phyloP scores from a whole-genome alignment of 2,888 invertebrate genomes.

The Dryomyza anilis region DNA sequence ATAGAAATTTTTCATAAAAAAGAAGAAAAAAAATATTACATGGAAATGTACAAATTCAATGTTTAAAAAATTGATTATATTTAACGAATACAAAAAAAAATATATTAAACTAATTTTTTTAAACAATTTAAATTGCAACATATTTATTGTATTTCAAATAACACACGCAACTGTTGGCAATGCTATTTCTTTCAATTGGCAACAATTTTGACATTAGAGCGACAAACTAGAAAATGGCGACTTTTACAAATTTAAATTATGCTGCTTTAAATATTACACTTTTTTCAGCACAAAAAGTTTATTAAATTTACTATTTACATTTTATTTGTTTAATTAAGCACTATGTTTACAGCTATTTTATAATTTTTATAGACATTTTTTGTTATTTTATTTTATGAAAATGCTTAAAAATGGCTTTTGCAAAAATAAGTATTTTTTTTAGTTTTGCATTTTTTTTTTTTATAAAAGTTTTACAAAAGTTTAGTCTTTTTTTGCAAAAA shows the following conservation, averaged over 20 bases:
- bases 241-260: background rate
- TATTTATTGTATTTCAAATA: background rate
- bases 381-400: background rate
- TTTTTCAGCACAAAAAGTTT: too few relatives aligned
- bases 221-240: background rate
- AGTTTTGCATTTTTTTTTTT: background rate
- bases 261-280: background rate
- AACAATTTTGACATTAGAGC: background rate
- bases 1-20: conserved; percentile 2
- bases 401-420: conserved; percentile 7
- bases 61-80: conserved; percentile 2
- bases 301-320: conserved; percentile 4
- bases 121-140: background rate
- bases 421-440: background rate
- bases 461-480: conserved; percentile 16
- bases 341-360: background rate
- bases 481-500: conserved; percentile 29
- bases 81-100: background rate
- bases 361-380: background rate
- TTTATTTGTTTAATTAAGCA: too few relatives aligned
- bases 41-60: conserved; percentile 13
- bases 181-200: background rate
- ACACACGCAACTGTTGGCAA: conserved; percentile 1
- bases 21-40: background rate
- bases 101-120: background rate